Conservation (phyloP, 2,888 invertebrate genomes). For the Pantelozetes paolii region DNA sequence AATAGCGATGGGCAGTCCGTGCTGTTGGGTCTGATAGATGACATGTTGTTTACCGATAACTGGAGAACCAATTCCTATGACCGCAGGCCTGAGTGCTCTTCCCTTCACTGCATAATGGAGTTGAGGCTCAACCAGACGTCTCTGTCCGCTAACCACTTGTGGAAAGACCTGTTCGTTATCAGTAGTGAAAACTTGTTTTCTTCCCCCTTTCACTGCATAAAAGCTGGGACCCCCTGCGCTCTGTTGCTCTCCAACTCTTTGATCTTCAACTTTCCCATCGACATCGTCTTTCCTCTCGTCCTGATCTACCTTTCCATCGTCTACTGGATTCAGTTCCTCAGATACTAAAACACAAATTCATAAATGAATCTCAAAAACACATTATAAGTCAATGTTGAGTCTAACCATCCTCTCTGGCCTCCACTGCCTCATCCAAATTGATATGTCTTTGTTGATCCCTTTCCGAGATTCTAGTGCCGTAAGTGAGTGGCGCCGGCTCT, state of each 20-base stretch:
- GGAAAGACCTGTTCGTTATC: conserved; percentile 8
- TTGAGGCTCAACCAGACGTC: conserved; percentile 17
- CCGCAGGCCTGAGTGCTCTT: neutral
- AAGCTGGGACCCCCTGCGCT: too few relatives aligned
- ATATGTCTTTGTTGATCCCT: conserved; percentile 21
- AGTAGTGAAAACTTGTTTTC: neutral
- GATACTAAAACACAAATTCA: too few relatives aligned
- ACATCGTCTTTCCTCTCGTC: too few relatives aligned
- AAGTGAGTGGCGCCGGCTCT: conserved; percentile 3
- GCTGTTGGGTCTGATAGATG: neutral
- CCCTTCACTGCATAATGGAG: neutral
- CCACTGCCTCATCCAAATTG: neutral
- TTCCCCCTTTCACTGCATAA: neutral
- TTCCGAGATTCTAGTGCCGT: neutral
- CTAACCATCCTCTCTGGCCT: conserved; percentile 19
- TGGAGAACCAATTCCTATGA: neutral
- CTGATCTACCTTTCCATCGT: too few relatives aligned
- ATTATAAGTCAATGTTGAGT: neutral
- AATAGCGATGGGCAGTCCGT: conserved; percentile 2
- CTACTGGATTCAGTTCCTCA: too few relatives aligned
- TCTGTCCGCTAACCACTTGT: neutral
- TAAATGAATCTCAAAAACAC: neutral
- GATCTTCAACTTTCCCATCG: too few relatives aligned
- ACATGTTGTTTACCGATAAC: neutral
- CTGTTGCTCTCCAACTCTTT: neutral